Percentiles rank a stretch among this genome's conserved stretches.
phyloP scores from a whole-genome alignment of 2,113 vertebrate genomes.

The Pandion haliaetus region DNA sequence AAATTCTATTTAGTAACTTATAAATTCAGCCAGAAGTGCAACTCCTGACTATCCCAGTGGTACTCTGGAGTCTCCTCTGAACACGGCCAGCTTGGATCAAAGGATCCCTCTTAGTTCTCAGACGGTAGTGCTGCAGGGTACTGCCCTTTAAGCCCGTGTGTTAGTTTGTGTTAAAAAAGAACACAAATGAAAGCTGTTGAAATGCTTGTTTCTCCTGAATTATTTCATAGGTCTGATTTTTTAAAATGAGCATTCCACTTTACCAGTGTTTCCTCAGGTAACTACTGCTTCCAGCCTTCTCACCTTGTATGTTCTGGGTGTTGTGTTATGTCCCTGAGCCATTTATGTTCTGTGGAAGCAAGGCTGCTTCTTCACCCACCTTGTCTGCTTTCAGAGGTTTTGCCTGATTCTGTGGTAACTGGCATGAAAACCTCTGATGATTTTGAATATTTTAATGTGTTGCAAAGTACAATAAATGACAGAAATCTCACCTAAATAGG shows the following conservation, averaged over 20 bases:
- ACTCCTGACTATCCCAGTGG: not conserved
- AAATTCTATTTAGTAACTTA: not conserved
- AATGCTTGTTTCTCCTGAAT: not conserved
- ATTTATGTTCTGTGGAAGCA: not conserved
- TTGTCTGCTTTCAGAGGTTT: not conserved
- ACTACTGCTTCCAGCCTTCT: not conserved
- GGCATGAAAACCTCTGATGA: not conserved
- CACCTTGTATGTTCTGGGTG: not conserved
- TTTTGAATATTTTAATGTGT: conserved; percentile 27
- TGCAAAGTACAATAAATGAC: not conserved
- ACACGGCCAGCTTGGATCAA: fast-evolving
- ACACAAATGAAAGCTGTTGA: not conserved
- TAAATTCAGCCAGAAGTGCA: not conserved
- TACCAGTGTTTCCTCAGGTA: not conserved
- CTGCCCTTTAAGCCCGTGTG: not conserved
- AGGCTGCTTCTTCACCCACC: not conserved
- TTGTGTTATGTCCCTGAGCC: not conserved
- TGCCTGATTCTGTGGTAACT: not conserved
- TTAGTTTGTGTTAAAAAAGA: not conserved
- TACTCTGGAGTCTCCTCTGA: too few relatives aligned
- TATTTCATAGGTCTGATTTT: not conserved
- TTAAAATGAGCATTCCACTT: not conserved
- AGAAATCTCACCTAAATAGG: conserved; percentile 20
- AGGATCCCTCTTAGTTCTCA: not conserved
- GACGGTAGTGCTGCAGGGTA: not conserved